phyloP scores from a whole-genome alignment of 2,797 vertebrate species.

The Coendou prehensilis region DNA sequence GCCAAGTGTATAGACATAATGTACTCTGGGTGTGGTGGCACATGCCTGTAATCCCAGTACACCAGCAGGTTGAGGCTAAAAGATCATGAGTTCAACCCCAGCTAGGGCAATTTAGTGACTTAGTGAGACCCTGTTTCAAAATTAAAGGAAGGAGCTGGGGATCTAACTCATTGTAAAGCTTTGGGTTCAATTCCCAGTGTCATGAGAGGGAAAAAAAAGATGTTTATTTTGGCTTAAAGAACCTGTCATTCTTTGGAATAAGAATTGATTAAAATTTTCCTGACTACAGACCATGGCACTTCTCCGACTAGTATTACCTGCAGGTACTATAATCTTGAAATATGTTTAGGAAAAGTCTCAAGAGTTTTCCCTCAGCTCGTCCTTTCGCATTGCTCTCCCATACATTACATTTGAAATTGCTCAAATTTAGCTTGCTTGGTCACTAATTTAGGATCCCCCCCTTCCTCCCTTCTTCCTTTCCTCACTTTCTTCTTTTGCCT shows the following conservation, averaged over 20 bases:
- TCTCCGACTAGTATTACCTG: not conserved
- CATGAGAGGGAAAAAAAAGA: not conserved
- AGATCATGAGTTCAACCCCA: not conserved
- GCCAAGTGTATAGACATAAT: not conserved
- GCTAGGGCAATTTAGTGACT: not conserved
- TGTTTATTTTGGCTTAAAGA: constrained; percentile 13
- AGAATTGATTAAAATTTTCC: constrained; percentile 19
- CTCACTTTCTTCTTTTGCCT: not conserved
- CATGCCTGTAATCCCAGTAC: not conserved
- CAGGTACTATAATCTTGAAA: not conserved
- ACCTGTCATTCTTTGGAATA: not conserved
- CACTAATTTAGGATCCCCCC: not conserved
- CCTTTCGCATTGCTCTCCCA: not conserved
- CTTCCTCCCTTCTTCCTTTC: not conserved
- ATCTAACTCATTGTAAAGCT: not conserved
- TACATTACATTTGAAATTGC: not conserved
- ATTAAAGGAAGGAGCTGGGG: not conserved
- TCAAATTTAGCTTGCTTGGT: not conserved
- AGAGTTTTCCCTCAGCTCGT: not conserved
- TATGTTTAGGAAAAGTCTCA: not conserved
- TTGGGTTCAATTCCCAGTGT: not conserved
- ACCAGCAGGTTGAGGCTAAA: not conserved
- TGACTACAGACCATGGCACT: not conserved
- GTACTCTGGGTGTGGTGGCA: not conserved
- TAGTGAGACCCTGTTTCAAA: not conserved